These are phyloP conservation scores for Trimorus sp. DNA, from an alignment of 2,888 invertebrate genomes.

Conservation along the genomic window DNA sequence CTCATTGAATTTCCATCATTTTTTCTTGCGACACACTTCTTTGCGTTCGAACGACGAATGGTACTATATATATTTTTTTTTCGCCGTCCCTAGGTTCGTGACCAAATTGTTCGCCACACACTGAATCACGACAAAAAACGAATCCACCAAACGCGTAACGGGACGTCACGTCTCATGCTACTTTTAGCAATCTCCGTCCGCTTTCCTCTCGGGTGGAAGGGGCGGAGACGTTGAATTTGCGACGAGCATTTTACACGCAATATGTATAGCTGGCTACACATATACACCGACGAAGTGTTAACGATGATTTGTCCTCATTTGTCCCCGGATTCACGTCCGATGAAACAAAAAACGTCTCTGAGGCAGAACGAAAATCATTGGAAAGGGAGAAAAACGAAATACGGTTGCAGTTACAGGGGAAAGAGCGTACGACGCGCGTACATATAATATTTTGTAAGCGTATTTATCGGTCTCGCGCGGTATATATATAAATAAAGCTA, in stretches of 20 bases:
- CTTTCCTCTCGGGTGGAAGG: conserved; percentile 2
- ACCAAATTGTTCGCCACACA: conserved; percentile 20
- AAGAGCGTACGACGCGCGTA: conserved; percentile 74
- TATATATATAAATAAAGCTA: conserved; percentile 77
- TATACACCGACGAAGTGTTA: conserved; percentile 27
- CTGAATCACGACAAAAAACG: too few relatives aligned
- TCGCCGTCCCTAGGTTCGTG: conserved; percentile 78
- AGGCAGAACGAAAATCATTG: too few relatives aligned
- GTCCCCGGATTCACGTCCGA: too few relatives aligned
- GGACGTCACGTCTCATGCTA: conserved; percentile 73
- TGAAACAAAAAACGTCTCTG: conserved; percentile 1
- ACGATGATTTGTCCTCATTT: conserved; percentile 20
- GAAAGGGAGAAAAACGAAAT: conserved; percentile 40
- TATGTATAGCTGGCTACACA: conserved; percentile 62
- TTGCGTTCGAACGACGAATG: conserved; percentile 78
- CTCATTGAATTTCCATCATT: conserved; percentile 63
- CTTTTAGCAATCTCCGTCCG: conserved; percentile 70
- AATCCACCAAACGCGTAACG: conserved; percentile 21
- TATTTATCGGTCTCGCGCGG: conserved; percentile 79
- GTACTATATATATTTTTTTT: conserved; percentile 81
- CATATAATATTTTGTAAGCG: conserved; percentile 80
- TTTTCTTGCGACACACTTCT: conserved; percentile 64
- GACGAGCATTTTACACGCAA: conserved; percentile 34
- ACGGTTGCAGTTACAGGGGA: conserved; percentile 81
- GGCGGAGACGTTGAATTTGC: conserved; percentile 4